Percentiles rank a stretch among this genome's conserved stretches.
These are phyloP conservation scores for Chiloscyllium punctatum DNA, from an alignment of 2,797 vertebrate genomes.

Conservation along the genomic window DNA sequence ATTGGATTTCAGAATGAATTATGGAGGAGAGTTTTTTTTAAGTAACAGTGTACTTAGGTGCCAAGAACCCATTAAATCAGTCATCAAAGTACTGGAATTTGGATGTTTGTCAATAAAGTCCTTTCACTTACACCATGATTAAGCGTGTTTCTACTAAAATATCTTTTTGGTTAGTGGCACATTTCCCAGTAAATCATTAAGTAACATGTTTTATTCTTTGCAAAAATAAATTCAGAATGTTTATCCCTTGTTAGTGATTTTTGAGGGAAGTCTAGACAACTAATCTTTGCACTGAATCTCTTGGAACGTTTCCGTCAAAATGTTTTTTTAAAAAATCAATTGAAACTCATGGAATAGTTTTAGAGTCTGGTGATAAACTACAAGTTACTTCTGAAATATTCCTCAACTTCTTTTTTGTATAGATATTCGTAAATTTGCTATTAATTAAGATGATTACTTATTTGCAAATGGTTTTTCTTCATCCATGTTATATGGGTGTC, in stretches of 20 bases:
- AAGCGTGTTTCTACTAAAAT: not conserved
- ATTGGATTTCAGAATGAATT: conserved; percentile 19
- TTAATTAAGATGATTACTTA: too few species aligned
- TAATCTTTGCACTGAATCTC: not conserved
- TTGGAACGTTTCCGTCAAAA: too few species aligned
- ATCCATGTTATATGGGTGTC: too few species aligned
- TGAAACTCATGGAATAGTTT: too few species aligned
- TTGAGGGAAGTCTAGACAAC: not conserved
- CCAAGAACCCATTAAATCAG: not conserved
- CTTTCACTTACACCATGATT: conserved; percentile 20
- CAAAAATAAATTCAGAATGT: not conserved
- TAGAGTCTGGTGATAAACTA: too few species aligned
- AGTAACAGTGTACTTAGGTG: too few species aligned
- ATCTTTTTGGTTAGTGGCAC: conserved; percentile 7
- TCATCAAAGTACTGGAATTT: not conserved
- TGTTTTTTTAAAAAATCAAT: too few species aligned
- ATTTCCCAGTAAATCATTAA: conserved; percentile 3
- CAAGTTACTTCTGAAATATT: too few species aligned
- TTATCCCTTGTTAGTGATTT: not conserved
- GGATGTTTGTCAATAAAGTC: conserved; percentile 20
- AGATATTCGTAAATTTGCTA: too few species aligned
- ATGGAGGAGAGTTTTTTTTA: not conserved
- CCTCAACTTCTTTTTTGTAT: too few species aligned
- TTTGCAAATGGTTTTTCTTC: too few species aligned
- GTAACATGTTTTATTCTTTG: not conserved